These are phyloP conservation scores for Rhodinocichla rosea DNA, from an alignment of 2,113 vertebrate species.

Conservation along the genomic window DNA sequence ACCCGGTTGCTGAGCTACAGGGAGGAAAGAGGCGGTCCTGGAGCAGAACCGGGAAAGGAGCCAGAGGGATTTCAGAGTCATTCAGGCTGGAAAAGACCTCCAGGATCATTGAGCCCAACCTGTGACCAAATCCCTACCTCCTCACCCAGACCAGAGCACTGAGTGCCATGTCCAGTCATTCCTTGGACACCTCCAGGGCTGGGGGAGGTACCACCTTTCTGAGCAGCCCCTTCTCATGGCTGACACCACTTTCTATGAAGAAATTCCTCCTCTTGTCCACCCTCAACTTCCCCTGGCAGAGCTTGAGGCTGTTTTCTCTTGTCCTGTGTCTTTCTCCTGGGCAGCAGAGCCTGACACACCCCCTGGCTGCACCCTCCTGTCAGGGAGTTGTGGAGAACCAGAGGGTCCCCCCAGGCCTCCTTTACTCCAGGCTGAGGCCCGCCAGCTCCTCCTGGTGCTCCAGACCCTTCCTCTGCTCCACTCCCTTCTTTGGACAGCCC, in stretches of 20 bases:
- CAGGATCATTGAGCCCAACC: background rate
- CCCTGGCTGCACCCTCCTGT: background rate
- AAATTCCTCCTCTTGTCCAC: background rate
- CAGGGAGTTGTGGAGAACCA: background rate
- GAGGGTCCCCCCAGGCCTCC: background rate
- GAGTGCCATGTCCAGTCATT: background rate
- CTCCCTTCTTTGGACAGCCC: background rate
- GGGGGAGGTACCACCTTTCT: too few species aligned
- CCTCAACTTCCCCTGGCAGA: background rate
- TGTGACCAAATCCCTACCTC: background rate
- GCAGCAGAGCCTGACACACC: background rate
- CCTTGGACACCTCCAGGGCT: background rate
- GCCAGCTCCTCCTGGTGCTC: background rate
- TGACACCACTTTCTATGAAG: background rate
- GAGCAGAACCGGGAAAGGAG: background rate
- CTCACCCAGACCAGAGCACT: background rate
- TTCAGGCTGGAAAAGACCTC: background rate
- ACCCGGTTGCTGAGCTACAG: background rate
- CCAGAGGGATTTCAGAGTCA: background rate
- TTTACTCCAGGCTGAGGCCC: too few species aligned
- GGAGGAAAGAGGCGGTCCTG: background rate
- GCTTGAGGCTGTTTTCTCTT: background rate
- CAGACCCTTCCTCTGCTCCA: accelerated
- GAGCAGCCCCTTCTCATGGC: background rate
- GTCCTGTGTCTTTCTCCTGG: background rate